Base-by-base conservation (phyloP, 1,140 invertebrate genomes). In the Saccostrea glomerata region DNA sequence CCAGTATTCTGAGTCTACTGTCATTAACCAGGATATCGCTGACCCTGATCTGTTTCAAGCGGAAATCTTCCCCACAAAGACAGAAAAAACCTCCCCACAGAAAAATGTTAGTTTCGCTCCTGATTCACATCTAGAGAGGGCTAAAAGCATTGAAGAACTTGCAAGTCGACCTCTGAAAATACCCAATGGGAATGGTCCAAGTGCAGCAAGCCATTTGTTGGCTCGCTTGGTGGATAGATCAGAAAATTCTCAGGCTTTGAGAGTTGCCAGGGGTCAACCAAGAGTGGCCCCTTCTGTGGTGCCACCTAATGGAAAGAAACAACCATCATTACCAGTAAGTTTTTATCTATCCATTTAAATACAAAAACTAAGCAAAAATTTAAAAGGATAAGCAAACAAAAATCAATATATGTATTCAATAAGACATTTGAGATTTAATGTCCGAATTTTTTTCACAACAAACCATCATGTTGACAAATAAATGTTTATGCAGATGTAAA, bases 1-100 rank as follows among this genome's bases (percentile, higher is more conserved):
- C 66, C 92, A 92, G 77, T 91, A 90, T 73, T 91, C 90, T 30
- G 91, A 91, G 82, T 93, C 92, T n/a, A 89, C 92, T 40, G 90
- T 93, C 40, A 89, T 93, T 40, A 92, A 92, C 55, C 89, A 91
- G 55, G 90, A 92, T 73, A 87, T 92, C 55, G 89, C 70, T 7
- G 91, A 93, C 63, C 85, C 91, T 17, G 88, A 87, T 30, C 82
- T 90, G 13, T 85, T 92, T 25, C 88, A 91, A 30, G 77, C 87
- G 40, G 89, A 92, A 7, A 55, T 88, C 12, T 82, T 89, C 25
- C 66, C 36, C 47, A 60, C 55, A 47, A 25, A 54, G 13, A 86
- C 56, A 36, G 60, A 77, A 20, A 90, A 91, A 82, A 87, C 60
- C 40, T n/a, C 83, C n/a, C 83, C 56, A 25, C 86, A 91, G 9